These are phyloP conservation scores for Brachyopa scutellaris DNA, from an alignment of 2,888 invertebrate species.

Conservation along the genomic window DNA sequence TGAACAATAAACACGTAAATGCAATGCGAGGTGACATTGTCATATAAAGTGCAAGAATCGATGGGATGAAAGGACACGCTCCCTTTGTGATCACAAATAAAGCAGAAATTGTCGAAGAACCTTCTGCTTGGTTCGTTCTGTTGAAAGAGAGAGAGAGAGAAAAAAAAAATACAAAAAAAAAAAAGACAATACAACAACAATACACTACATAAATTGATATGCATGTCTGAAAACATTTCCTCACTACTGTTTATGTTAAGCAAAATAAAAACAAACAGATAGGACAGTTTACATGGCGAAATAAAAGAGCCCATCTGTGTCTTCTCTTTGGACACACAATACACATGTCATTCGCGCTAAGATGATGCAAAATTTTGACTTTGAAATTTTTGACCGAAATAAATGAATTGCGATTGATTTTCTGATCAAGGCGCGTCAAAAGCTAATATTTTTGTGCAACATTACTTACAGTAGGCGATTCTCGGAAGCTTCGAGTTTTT, in stretches of 20 bases:
- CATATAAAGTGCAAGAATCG: constrained; percentile 78
- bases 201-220: constrained; percentile 15
- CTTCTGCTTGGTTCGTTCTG: constrained; percentile 76
- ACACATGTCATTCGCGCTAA: constrained; percentile 15
- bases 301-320: constrained; percentile 23
- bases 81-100: constrained; percentile 78
- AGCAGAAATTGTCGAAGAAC: constrained; percentile 74
- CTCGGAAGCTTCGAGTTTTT: constrained; percentile 80
- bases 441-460: too few species aligned
- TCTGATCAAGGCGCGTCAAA: too few species aligned
- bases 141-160: constrained; percentile 67
- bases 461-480: constrained; percentile 82
- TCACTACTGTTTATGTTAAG: constrained; percentile 1
- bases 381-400: not conserved
- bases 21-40: constrained; percentile 80
- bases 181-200: constrained; percentile 55
- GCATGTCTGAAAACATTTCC: constrained; percentile 11
- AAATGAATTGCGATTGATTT: not conserved
- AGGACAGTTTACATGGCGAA: constrained; percentile 8
- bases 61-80: constrained; percentile 80
- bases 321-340: not conserved
- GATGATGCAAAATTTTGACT: constrained; percentile 42
- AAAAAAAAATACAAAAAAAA: constrained; percentile 38
- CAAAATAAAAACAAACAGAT: constrained; percentile 27
- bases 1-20: constrained; percentile 79